phyloP scores from a whole-genome alignment of 2,888 invertebrate species.

The Leuctra nigra region DNA sequence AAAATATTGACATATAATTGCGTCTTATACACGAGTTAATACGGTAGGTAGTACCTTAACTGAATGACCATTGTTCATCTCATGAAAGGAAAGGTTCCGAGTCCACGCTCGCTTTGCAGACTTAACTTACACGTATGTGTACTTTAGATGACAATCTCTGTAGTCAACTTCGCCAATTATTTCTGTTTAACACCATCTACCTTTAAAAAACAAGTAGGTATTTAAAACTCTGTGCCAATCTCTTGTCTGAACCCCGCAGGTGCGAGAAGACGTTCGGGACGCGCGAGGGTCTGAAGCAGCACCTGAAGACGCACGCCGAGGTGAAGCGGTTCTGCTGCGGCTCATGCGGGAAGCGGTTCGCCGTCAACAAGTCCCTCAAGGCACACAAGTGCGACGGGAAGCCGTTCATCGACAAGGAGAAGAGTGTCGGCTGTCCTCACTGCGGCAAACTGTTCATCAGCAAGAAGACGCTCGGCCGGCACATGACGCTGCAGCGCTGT shows the following conservation, averaged over 20 bases:
- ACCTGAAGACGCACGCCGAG: conserved; percentile 7
- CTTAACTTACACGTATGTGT: too few relatives aligned
- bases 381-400: conserved; percentile 5
- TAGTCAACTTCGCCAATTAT: too few relatives aligned
- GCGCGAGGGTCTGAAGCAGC: conserved; percentile 11
- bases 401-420: conserved; percentile 6
- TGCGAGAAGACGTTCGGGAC: conserved; percentile 15
- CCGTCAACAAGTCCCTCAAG: conserved; percentile 15
- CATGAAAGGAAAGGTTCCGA: too few relatives aligned
- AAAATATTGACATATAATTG: too few relatives aligned
- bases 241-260: background rate
- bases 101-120: too few relatives aligned
- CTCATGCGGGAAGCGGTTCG: conserved; percentile 11
- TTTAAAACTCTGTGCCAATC: too few relatives aligned
- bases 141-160: too few relatives aligned
- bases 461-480: conserved; percentile 11
- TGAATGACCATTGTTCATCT: too few relatives aligned
- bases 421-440: background rate
- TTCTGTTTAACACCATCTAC: too few relatives aligned
- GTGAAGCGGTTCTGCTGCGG: conserved; percentile 5
- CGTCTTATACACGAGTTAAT: too few relatives aligned
- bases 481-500: conserved; percentile 2
- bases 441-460: conserved; percentile 15
- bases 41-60: too few relatives aligned
- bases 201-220: too few relatives aligned